A percentile compares a stretch with the other conserved stretches of the same genome.
phyloP scores from a whole-genome alignment of 1,140 invertebrate species.

The Diachasma alloeum region DNA sequence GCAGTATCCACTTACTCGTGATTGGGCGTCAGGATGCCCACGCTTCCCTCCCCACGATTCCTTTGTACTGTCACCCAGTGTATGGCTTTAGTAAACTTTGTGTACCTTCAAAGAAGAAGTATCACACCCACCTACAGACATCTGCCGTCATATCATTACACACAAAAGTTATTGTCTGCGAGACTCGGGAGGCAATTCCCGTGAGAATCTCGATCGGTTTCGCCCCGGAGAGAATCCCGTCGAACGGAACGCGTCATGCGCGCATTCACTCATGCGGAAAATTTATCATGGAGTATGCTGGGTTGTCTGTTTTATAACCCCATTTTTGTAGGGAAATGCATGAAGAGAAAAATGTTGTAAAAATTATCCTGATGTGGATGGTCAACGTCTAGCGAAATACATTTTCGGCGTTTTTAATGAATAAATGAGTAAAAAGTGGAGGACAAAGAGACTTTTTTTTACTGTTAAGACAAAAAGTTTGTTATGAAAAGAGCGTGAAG shows the following conservation, averaged over 20 bases:
- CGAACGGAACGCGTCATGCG: conserved; percentile 2
- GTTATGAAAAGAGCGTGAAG: no score
- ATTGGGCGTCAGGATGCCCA: conserved; percentile 26
- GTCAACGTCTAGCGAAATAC: no score
- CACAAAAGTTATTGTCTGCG: not conserved
- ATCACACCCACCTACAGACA: conserved; percentile 9
- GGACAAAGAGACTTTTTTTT: no score
- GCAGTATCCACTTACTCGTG: not conserved
- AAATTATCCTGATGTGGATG: no score
- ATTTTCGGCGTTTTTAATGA: no score
- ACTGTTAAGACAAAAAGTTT: no score
- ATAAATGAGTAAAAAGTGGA: no score
- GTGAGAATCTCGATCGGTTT: conserved; percentile 2
- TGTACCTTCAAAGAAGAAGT: not conserved
- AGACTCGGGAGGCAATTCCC: not conserved
- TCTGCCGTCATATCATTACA: not conserved
- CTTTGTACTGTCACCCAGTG: conserved; percentile 32
- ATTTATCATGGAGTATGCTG: conserved; percentile 8
- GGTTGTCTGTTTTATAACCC: not conserved
- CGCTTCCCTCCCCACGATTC: conserved; percentile 32
- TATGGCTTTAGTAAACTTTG: not conserved
- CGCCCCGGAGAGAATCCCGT: not conserved
- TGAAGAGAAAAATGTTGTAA: no score
- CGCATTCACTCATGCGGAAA: not conserved
- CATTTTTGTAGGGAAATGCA: not conserved